phyloP scores from a whole-genome alignment of 2,113 vertebrate genomes.

The Hyperopisus bebe region DNA sequence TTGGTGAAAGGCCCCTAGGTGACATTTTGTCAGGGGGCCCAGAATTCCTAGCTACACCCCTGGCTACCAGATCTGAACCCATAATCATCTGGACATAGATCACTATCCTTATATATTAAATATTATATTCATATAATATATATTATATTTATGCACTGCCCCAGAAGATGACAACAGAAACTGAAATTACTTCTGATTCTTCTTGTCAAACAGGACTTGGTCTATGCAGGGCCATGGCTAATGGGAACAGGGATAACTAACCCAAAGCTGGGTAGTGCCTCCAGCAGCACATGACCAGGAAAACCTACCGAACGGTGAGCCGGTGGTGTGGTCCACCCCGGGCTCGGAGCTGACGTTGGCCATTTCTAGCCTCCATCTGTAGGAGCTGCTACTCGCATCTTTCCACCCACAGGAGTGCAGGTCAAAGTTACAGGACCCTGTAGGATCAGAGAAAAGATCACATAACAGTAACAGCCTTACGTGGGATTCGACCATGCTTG shows the following conservation, averaged over 20 bases:
- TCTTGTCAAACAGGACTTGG: background rate
- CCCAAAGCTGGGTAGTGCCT: background rate
- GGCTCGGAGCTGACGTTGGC: constrained; percentile 53
- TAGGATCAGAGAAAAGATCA: background rate
- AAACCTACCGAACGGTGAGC: constrained; percentile 44
- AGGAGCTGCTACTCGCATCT: constrained; percentile 14
- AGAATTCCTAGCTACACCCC: background rate
- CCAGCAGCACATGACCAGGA: background rate
- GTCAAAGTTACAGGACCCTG: constrained; percentile 63
- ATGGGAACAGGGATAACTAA: background rate
- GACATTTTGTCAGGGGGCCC: no score
- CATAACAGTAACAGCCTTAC: background rate
- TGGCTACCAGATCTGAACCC: background rate
- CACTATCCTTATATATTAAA: background rate
- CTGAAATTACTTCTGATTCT: background rate
- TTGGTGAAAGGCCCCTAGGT: no score
- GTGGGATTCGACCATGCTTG: background rate
- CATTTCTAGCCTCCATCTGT: constrained; percentile 48
- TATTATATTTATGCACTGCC: background rate
- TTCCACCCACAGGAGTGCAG: constrained; percentile 55
- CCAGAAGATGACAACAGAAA: background rate
- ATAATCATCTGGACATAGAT: background rate
- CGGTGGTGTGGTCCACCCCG: constrained; percentile 57
- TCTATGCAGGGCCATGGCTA: background rate
- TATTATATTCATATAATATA: no score